Base-by-base conservation (phyloP, 2,888 invertebrate genomes). In the Notodonta ziczac region DNA sequence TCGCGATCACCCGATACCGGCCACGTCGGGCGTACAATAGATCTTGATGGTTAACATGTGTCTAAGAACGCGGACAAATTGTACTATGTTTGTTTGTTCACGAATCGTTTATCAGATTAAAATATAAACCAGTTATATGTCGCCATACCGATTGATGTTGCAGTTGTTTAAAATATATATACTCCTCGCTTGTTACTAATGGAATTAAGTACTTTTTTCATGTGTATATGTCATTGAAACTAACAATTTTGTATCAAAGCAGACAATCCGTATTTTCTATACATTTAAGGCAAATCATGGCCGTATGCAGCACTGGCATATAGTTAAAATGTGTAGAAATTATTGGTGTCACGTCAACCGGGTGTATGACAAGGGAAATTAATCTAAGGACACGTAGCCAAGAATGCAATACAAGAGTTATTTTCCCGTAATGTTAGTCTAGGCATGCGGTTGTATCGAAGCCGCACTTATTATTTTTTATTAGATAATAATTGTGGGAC, bases 401-500 rank as follows among this genome's bases (percentile, higher is more conserved):
- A 64, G 62, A 72, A 42, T 78, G 68, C 71, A 71, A 66, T 67
- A 55, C 68, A 70, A 73, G 72, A 59, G 61, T 65, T 58, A 35
- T 69, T 85, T 82, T 82, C 80, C 79, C 79, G 81, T 87, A 82
- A 85, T 84, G 71, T 77, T 71, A 65, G 72, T 72, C 2, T 72
- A 63, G 74, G 67, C 72, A 78, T 83, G 85, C 77, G 83, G 84
- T 82, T 75, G 70, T 73, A 76, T 78, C 69, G 78, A 81, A 80
- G 79, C 80, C 78, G 75, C 78, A 74, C 80, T 83, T 83, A 80
- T 83, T 82, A 83, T 86, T 86, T 51, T 87, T 85, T 88, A 87
- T 89, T 86, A 86, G 82, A 83, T 86, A 85, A 86, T 84, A 87
- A 86, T 86, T 84, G 84, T 82, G 79, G 72, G 76, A 81, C 82